Percentiles rank a stretch among this genome's conserved stretches.
Conservation (phyloP, 2,888 invertebrate genomes). For the Autographa gamma region DNA sequence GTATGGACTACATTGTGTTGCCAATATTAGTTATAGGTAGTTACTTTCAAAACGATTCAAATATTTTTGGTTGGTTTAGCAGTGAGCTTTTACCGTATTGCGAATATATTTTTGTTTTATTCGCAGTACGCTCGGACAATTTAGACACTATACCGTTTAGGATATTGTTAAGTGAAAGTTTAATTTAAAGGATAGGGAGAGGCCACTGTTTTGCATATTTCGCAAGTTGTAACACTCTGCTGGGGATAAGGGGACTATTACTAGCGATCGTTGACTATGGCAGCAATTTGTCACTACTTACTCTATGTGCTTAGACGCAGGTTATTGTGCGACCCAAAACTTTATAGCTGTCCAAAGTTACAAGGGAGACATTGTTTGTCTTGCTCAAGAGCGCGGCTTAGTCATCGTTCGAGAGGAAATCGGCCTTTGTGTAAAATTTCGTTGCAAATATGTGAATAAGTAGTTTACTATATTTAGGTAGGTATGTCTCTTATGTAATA, state of each 20-base stretch:
- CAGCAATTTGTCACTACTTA: constrained; percentile 52
- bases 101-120: constrained; percentile 6
- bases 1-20: constrained; percentile 22
- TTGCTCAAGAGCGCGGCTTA: constrained; percentile 26
- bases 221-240: constrained; percentile 31
- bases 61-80: neutral
- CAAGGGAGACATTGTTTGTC: constrained; percentile 42
- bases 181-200: constrained; percentile 21
- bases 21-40: neutral
- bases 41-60: neutral
- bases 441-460: neutral
- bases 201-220: constrained; percentile 35
- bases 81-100: constrained; percentile 27
- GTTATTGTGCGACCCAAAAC: constrained; percentile 53
- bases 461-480: neutral
- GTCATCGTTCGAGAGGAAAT: constrained; percentile 23
- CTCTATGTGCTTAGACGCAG: constrained; percentile 28
- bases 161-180: constrained; percentile 7
- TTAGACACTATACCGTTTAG: neutral
- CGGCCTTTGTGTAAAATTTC: neutral
- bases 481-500: neutral
- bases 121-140: neutral
- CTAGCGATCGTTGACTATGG: constrained; percentile 31
- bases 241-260: constrained; percentile 30
- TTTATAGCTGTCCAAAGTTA: constrained; percentile 44